Evolutionary conservation across 2,797 vertebrate species (phyloP).

Genomic region (Eurystomus glaucurus): DNA sequence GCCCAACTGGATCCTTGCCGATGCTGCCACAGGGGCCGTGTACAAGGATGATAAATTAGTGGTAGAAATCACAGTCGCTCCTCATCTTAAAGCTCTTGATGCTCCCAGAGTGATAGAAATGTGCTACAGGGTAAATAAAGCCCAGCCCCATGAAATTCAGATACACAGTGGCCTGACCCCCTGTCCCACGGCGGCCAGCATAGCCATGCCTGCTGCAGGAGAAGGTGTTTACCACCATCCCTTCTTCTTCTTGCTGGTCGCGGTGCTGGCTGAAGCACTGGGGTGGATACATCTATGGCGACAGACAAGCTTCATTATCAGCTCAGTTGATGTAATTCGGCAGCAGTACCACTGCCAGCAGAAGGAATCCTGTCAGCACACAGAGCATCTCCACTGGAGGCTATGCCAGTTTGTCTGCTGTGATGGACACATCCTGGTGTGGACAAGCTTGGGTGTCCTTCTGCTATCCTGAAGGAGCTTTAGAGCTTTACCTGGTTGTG

Average conservation of each 20-base stretch:
- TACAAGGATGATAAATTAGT: background rate
- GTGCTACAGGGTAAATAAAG: background rate
- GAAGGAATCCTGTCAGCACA: background rate
- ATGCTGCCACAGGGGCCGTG: background rate
- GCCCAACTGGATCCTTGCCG: background rate
- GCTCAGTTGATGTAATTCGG: background rate
- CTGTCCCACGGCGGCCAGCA: rapidly evolving
- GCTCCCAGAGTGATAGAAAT: background rate
- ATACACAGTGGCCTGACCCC: background rate
- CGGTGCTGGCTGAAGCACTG: background rate
- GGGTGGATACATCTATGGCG: background rate
- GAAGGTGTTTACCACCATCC: background rate
- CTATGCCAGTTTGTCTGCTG: background rate
- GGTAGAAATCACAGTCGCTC: background rate
- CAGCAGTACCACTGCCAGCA: background rate
- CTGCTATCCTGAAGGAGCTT: background rate
- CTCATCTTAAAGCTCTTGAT: background rate
- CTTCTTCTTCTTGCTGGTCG: background rate
- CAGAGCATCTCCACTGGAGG: background rate
- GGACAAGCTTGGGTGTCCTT: background rate
- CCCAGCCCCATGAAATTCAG: background rate
- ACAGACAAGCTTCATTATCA: background rate
- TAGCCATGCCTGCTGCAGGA: background rate
- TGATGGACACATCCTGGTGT: background rate
- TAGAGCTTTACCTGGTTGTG: background rate